phyloP scores from a whole-genome alignment of 2,797 vertebrate genomes.

The Intellagama lesueurii region DNA sequence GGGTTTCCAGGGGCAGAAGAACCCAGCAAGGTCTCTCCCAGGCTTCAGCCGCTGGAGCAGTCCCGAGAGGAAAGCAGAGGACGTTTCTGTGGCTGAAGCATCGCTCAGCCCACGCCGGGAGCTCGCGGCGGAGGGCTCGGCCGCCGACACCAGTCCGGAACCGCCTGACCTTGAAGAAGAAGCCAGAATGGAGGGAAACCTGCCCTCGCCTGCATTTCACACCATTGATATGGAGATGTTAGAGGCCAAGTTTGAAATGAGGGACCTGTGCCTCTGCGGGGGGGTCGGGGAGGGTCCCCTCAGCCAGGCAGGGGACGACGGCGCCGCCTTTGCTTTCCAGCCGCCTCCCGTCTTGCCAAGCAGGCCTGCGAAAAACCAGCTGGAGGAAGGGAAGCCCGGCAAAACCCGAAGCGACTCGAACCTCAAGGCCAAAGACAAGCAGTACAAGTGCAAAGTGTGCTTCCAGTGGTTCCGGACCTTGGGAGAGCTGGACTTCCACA shows the following conservation, averaged over 20 bases:
- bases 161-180: conserved; percentile 68
- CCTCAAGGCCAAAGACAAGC: conserved; percentile 88
- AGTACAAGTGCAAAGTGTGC: conserved; percentile 97
- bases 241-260: conserved; percentile 84
- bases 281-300: conserved; percentile 79
- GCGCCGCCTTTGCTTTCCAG: conserved; percentile 44
- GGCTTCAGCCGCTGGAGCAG: conserved; percentile 78
- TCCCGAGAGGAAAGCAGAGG: conserved; percentile 68
- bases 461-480: conserved; percentile 95
- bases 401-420: conserved; percentile 80
- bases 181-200: conserved; percentile 26
- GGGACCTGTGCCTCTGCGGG: conserved; percentile 84
- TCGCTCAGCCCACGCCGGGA: conserved; percentile 71
- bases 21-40: conserved; percentile 68
- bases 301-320: conserved; percentile 59
- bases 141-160: conserved; percentile 54
- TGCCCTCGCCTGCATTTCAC: conserved; percentile 71
- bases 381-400: conserved; percentile 72
- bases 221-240: conserved; percentile 85
- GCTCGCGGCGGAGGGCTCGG: conserved; percentile 72
- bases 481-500: conserved; percentile 95
- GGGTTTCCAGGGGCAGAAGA: conserved; percentile 74
- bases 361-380: conserved; percentile 74
- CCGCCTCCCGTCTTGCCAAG: conserved; percentile 20
- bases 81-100: conserved; percentile 65